Evolutionary conservation across 2,113 vertebrate species (phyloP), one percentile per base, ranked within the genome.

Genomic region (Pontoporia blainvillei): DNA sequence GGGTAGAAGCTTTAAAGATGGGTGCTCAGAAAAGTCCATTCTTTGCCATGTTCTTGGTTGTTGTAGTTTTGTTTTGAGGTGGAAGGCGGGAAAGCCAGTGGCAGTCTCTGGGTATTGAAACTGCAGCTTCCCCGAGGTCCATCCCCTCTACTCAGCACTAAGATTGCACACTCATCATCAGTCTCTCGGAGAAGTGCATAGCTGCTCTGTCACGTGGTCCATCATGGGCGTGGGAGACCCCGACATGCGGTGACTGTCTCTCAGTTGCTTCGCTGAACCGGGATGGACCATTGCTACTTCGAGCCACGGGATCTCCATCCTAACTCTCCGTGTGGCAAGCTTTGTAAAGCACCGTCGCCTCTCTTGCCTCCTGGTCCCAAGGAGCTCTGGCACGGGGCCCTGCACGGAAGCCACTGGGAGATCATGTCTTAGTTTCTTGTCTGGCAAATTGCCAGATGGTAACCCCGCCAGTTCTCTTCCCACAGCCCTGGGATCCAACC

Each of bases 141-240:
- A 4, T 21, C 1, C 1, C 8, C 5, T 36, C 12, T 17, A 5
- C 18, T 84, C 23, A 20, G n/a, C 0, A 8, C 36, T 76, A 23
- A n/a, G n/a, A 1, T 27, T 66, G 34, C n/a, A 25, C 2, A 2
- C 46, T 81, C 23, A 6, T 6, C 17, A 2, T 57, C 36, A 31
- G 61, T n/a, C n/a, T 71, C 61, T 46, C 46, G 25, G 67, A 62
- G 64, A 91, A 36, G 44, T 12, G 13, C 12, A 4, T 8, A n/a
- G 27, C 12, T 64, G 21, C 14, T 54, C 0, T n/a, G 9, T 44
- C 10, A 34, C 0, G 2, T 10, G 4, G 15, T 52, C 5, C 39
- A n/a, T 44, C 12, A 25, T 0, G 3, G 31, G 18, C 1, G 6
- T 2, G 0, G 34, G 18, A 11, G 11, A 6, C 1, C 57, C 20